Conservation (phyloP, 2,797 vertebrate species). For the Artibeus lituratus region DNA sequence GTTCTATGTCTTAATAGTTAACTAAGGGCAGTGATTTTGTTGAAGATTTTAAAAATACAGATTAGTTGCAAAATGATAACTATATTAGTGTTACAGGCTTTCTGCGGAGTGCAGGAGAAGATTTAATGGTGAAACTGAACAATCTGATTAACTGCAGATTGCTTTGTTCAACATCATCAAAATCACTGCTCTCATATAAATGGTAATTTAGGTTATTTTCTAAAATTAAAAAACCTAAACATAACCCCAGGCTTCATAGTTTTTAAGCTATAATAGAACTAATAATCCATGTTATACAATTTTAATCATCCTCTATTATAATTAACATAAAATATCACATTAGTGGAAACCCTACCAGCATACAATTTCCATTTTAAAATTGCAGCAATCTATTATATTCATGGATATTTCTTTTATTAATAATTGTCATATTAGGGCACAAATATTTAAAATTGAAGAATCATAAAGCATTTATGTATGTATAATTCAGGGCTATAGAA, state of each 20-base stretch:
- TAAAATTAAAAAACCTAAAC: conserved; percentile 42
- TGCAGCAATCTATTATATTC: neutral
- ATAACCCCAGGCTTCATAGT: neutral
- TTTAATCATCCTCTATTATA: neutral
- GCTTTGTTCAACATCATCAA: conserved; percentile 40
- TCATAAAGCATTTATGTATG: neutral
- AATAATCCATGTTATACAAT: conserved; percentile 16
- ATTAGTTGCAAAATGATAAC: neutral
- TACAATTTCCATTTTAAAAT: conserved; percentile 21
- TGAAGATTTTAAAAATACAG: conserved; percentile 12
- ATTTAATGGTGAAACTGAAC: conserved; percentile 10
- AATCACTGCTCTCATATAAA: conserved; percentile 54
- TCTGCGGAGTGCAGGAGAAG: neutral
- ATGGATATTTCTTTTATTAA: neutral
- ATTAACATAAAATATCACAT: conserved; percentile 34
- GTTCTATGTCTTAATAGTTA: conserved; percentile 48
- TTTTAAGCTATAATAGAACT: conserved; percentile 43
- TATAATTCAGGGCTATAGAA: neutral
- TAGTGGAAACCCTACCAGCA: neutral
- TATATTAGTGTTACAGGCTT: neutral
- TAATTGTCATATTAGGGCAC: neutral
- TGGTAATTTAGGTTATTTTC: conserved; percentile 32
- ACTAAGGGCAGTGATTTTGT: conserved; percentile 54
- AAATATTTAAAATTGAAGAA: conserved; percentile 38
- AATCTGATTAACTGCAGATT: neutral